Evolutionary conservation across 2,113 vertebrate genomes (phyloP).

Genomic region (Propithecus coquereli): DNA sequence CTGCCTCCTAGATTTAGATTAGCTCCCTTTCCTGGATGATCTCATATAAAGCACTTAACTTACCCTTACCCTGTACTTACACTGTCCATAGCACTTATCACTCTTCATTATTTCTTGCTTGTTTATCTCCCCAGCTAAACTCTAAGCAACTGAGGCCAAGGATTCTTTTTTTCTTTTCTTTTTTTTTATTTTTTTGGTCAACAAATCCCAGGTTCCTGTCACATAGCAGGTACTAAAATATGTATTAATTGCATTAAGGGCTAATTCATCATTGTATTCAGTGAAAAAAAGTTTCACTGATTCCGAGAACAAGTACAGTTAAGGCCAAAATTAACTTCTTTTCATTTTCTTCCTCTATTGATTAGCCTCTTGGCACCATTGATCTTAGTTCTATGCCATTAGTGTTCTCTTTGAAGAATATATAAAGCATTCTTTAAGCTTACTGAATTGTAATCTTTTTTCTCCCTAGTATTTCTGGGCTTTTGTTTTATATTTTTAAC

Average conservation of each 20-base stretch:
- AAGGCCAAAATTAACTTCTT: neutral
- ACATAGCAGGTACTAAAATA: neutral
- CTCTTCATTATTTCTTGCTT: neutral
- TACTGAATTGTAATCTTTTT: conserved; percentile 14
- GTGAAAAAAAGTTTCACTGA: neutral
- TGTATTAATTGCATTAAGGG: neutral
- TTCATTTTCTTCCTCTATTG: neutral
- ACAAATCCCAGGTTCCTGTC: neutral
- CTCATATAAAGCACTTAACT: neutral
- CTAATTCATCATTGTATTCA: neutral
- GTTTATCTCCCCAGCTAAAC: neutral
- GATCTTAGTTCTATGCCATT: neutral
- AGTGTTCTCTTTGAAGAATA: neutral
- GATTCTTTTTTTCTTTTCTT: neutral
- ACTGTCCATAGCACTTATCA: neutral
- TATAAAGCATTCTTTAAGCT: conserved; percentile 27
- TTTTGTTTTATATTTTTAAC: conserved; percentile 49
- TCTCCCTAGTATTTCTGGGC: neutral
- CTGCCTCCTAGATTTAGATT: neutral
- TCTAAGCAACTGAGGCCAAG: neutral
- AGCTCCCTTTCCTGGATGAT: neutral
- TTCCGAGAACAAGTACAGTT: conserved; percentile 3
- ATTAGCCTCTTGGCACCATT: neutral
- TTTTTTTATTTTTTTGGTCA: neutral
- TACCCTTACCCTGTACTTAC: neutral